A percentile compares a stretch with the other conserved stretches of the same genome.
Conservation (phyloP, 2,888 invertebrate genomes). For the Standfussiana lucernea region DNA sequence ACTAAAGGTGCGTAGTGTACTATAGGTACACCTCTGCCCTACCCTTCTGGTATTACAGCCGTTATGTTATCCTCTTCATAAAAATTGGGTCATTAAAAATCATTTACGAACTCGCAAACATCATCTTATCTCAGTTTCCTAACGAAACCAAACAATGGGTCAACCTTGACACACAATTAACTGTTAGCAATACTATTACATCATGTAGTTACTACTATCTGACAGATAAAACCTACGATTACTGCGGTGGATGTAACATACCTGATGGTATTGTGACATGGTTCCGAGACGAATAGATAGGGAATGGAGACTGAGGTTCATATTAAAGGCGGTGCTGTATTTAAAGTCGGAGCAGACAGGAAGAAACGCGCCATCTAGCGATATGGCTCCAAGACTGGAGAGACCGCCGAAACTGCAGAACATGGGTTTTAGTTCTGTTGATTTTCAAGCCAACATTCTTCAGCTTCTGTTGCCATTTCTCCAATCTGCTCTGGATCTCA, state of each 20-base stretch:
- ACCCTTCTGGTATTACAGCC: not conserved
- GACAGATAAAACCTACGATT: slow-evolving; percentile 63
- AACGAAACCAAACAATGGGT: slow-evolving; percentile 53
- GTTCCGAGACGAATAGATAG: slow-evolving; percentile 6
- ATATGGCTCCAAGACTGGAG: no score
- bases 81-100: slow-evolving; percentile 44
- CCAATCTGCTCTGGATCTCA: no score
- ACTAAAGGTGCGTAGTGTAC: no score
- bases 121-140: slow-evolving; percentile 48
- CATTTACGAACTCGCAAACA: slow-evolving; percentile 11
- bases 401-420: no score
- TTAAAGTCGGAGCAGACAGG: no score
- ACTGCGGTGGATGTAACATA: slow-evolving; percentile 63
- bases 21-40: no score
- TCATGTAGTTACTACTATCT: slow-evolving; percentile 56
- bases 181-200: slow-evolving; percentile 65
- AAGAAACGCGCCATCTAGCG: no score
- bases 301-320: not conserved
- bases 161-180: slow-evolving; percentile 67
- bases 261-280: slow-evolving; percentile 44
- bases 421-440: no score
- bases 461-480: no score
- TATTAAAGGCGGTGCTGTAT: not conserved
- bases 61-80: not conserved
- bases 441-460: no score